Conservation (phyloP, 2,113 vertebrate genomes). For the Thamnophis sirtalis region DNA sequence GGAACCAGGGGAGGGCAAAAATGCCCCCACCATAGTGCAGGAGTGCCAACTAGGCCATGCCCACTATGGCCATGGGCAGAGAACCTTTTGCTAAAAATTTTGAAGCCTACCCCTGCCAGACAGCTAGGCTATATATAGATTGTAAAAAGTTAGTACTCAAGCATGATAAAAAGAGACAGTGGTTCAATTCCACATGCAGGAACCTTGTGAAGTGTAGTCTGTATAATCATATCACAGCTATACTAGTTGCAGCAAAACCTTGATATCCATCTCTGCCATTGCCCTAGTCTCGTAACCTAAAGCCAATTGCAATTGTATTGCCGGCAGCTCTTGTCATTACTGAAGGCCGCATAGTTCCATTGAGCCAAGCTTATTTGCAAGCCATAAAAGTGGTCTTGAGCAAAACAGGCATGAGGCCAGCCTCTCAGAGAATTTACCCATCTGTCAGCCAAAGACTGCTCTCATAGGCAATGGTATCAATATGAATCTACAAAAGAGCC, state of each 20-base stretch:
- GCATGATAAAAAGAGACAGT: neutral
- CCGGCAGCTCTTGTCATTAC: neutral
- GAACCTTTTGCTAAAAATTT: too few relatives aligned
- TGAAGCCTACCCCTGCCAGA: too few relatives aligned
- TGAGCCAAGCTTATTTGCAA: neutral
- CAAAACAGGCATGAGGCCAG: neutral
- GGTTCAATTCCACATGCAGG: neutral
- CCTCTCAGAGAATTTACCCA: slow-evolving; percentile 11
- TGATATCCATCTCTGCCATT: neutral
- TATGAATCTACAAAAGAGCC: neutral
- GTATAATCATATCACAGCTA: neutral
- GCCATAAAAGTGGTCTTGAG: slow-evolving; percentile 23
- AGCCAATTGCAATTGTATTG: neutral
- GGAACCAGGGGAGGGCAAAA: too few relatives aligned
- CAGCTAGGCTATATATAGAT: neutral
- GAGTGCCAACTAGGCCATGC: too few relatives aligned
- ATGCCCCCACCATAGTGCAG: too few relatives aligned
- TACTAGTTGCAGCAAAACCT: neutral
- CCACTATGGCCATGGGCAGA: too few relatives aligned
- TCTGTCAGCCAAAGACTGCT: neutral
- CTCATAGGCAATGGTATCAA: neutral
- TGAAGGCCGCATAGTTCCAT: slow-evolving; percentile 39
- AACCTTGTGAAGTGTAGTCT: neutral
- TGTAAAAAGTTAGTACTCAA: neutral
- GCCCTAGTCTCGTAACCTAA: neutral